A percentile compares a stretch with the other conserved stretches of the same genome.
Conservation (phyloP, 2,888 invertebrate species). For the Caradrina kadenii region DNA sequence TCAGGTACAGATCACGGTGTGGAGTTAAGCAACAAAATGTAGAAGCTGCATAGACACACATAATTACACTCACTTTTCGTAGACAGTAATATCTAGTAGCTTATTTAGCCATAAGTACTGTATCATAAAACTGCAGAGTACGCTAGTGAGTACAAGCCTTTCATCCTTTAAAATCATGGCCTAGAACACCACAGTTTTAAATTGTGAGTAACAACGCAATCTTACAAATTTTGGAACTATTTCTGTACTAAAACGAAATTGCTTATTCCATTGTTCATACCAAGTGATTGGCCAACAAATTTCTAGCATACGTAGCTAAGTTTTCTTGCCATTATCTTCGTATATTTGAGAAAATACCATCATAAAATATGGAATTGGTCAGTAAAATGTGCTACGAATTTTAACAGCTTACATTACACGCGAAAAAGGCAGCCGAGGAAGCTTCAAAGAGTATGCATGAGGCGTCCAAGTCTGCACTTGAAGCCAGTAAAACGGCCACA, state of each 20-base stretch:
- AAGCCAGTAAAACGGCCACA: slow-evolving; percentile 96
- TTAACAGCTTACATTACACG: slow-evolving; percentile 94
- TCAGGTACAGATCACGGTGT: slow-evolving; percentile 91
- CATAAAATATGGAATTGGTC: neutral
- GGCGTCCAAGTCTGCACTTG: slow-evolving; percentile 95
- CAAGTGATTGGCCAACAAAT: neutral
- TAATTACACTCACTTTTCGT: slow-evolving; percentile 28
- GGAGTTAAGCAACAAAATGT: slow-evolving; percentile 55
- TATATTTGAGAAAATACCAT: neutral
- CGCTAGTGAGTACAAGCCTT: slow-evolving; percentile 26
- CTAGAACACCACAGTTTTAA: slow-evolving; percentile 19
- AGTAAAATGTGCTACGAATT: slow-evolving; percentile 9
- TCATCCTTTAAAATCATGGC: slow-evolving; percentile 20
- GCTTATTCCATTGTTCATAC: slow-evolving; percentile 37
- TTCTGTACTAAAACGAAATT: slow-evolving; percentile 11
- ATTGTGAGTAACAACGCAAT: slow-evolving; percentile 3
- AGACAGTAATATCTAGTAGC: slow-evolving; percentile 42
- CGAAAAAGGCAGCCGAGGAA: slow-evolving; percentile 96
- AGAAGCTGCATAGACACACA: slow-evolving; percentile 54
- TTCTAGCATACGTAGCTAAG: slow-evolving; percentile 34
- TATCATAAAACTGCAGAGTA: slow-evolving; percentile 12
- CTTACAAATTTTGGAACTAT: slow-evolving; percentile 8
- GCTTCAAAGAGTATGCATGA: slow-evolving; percentile 95
- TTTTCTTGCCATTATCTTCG: slow-evolving; percentile 14
- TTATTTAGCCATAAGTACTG: slow-evolving; percentile 24